Base-by-base conservation (phyloP, 2,888 invertebrate genomes). In the Trachelus troglodyta region DNA sequence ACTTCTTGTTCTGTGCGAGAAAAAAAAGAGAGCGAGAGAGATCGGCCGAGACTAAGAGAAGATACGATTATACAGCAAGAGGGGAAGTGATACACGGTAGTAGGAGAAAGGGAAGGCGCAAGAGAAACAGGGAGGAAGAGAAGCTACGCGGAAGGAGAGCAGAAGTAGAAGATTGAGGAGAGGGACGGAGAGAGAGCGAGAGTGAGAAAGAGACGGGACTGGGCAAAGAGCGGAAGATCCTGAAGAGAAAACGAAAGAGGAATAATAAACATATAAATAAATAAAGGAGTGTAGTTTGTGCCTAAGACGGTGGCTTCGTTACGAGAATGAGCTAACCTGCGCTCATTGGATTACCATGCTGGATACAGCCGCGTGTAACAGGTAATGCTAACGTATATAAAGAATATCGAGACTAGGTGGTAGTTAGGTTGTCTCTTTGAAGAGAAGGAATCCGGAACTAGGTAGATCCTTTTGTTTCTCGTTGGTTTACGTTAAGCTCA, bases 321-420 rank as follows among this genome's bases (percentile, higher is more conserved):
- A 34, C 74, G 33, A 34, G 74, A 12, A 35, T n/a, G 74, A n/a
- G 37, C 23, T 34, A 76, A 76, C 69, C 35, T 79, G 79, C 73
- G 74, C 69, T 69, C 69, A 30, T 83, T 78, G 85, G 88, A 89
- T 89, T 90, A 90, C 89, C 89, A 90, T 90, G 90, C 90, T 89
- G 87, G 86, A 88, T 87, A 87, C 88, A 86, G 87, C 87, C 87
- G 87, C 89, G 86, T 87, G 86, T 88, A 83, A 77, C 88, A 89
- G 90, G 90, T 90, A 89, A 89, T 4, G 15, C 40, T 40, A 40
- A 40, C 40, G 15, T 40, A 15, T 40, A 15, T 40, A 40, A 40
- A 40, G 40, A 40, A 40, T 40, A 15, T 15, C 0, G 6, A 40
- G 15, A 6, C 4, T 15, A 40, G 40, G 40, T 15, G 15, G 15